A percentile compares a stretch with the other conserved stretches of the same genome.
These are phyloP conservation scores for Drosophila borealis DNA, from an alignment of 2,888 invertebrate genomes.

Conservation along the genomic window DNA sequence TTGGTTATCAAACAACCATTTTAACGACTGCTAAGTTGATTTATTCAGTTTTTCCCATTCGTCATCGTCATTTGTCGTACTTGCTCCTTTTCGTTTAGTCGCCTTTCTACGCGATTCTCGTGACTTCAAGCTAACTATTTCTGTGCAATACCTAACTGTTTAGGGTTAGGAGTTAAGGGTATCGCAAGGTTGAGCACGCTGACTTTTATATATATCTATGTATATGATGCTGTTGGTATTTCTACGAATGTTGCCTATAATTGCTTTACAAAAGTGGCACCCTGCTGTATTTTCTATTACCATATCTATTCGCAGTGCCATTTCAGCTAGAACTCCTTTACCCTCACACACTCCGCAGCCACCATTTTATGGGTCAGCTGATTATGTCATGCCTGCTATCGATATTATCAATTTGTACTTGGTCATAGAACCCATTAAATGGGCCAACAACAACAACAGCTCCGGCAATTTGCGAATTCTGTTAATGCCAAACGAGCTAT, in stretches of 20 bases:
- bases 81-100: background rate
- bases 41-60: too few relatives aligned
- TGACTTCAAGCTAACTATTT: background rate
- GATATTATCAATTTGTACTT: slow-evolving; percentile 47
- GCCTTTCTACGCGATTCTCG: background rate
- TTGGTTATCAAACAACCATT: too few relatives aligned
- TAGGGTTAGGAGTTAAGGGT: too few relatives aligned
- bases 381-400: slow-evolving; percentile 30
- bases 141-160: too few relatives aligned
- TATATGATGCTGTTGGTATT: slow-evolving; percentile 3
- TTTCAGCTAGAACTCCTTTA: background rate
- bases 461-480: slow-evolving; percentile 31
- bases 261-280: slow-evolving; percentile 29
- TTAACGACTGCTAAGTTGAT: too few relatives aligned
- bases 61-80: too few relatives aligned
- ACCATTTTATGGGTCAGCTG: slow-evolving; percentile 17
- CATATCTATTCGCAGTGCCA: background rate
- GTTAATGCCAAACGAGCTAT: slow-evolving; percentile 29
- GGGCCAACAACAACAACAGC: slow-evolving; percentile 16
- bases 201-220: background rate
- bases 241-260: slow-evolving; percentile 31
- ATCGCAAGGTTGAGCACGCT: too few relatives aligned
- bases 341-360: background rate
- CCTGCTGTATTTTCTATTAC: background rate
- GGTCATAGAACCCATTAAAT: slow-evolving; percentile 13